Base-by-base conservation (phyloP, 1,140 invertebrate genomes). In the Colletes latitarsis region DNA sequence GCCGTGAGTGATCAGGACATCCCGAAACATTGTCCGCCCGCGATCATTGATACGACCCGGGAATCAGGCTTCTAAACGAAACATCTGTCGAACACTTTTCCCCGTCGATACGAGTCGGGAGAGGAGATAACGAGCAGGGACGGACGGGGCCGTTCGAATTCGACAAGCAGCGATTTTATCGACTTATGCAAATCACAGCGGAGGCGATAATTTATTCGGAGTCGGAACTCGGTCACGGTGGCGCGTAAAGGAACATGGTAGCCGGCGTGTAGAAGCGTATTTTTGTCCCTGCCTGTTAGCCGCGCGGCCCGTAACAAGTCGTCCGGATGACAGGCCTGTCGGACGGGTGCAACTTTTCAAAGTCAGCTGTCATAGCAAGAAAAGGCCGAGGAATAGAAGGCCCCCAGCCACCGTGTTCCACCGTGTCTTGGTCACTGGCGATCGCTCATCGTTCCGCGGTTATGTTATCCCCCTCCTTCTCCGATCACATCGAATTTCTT, bases 261-360 rank as follows among this genome's bases (percentile, higher is more conserved):
- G 84, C 81, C 62, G 67, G 57, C 70, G 58, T 80, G 77, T 82
- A 87, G 77, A 85, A 60, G 57, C 83, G 77, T 88, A 88, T 88
- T 88, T 88, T 88, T 84, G 86, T 88, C 77, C 75, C 67, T 71
- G 83, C 15, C 85, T 77, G 85, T 86, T 86, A 83, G 77, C 73
- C 72, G 69, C 64, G 84, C 78, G 64, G 76, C 71, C 69, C 69
- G 87, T 76, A 82, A 85, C 82, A 82, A 88, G 87, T 86, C 83
- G 81, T 66, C 83, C 81, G 78, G 87, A 88, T 73, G 89, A 90
- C 89, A 86, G 83, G 62, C 72, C 85, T 80, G 89, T 89, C 89
- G 81, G 88, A 90, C 89, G 81, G 89, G 89, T 89, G 89, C 89
- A 90, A 88, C 88, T 90, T 90, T 83, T 90, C 89, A 90, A 90